Conservation (phyloP, 2,797 vertebrate species). For the Limnodromus scolopaceus region DNA sequence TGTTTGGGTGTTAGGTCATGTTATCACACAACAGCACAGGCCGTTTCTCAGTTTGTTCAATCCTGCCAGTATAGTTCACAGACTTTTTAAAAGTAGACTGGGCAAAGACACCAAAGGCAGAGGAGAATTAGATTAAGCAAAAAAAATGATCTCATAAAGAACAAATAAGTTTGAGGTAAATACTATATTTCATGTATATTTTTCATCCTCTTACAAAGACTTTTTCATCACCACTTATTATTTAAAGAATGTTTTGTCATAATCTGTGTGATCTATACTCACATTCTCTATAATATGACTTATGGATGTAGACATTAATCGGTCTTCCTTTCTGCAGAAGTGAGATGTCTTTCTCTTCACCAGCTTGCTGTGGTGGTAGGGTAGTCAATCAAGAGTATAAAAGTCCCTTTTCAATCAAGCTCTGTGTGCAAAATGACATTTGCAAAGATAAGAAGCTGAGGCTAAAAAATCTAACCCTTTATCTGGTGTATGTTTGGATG, state of each 20-base stretch:
- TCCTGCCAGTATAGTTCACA: background rate
- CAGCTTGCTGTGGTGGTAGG: background rate
- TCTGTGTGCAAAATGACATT: background rate
- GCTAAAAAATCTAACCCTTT: background rate
- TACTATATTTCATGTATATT: background rate
- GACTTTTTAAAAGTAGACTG: background rate
- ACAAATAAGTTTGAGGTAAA: background rate
- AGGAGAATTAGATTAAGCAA: background rate
- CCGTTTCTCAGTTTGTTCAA: background rate
- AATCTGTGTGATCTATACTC: background rate
- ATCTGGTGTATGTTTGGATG: background rate
- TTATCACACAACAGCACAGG: background rate
- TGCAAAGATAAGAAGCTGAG: background rate
- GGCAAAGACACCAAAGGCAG: background rate
- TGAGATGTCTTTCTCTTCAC: background rate
- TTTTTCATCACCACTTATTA: background rate
- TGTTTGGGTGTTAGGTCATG: background rate
- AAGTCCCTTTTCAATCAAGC: background rate
- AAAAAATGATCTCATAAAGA: background rate
- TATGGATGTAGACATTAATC: background rate
- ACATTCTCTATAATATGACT: background rate
- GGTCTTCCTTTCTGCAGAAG: background rate
- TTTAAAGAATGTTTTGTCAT: background rate
- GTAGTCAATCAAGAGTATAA: background rate
- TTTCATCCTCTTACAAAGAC: background rate